Conservation (phyloP, 2,113 vertebrate genomes). For the Rhinopithecus roxellana region DNA sequence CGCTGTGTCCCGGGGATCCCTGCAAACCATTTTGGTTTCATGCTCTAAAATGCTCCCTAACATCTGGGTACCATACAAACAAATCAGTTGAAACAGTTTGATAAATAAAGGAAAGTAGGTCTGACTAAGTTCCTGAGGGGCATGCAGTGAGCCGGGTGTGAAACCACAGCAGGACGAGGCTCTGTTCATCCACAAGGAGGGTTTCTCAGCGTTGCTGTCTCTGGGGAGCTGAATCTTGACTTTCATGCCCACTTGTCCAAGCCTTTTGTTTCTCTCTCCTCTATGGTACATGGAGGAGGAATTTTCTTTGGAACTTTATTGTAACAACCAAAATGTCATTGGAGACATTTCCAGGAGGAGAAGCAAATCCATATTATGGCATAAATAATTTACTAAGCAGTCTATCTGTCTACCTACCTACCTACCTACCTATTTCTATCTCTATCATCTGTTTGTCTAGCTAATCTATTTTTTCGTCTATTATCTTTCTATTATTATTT, state of each 20-base stretch:
- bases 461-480: too few relatives aligned
- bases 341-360: neutral
- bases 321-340: neutral
- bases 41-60: neutral
- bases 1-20: neutral
- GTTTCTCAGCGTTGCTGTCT: neutral
- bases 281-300: neutral
- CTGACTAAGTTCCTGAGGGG: neutral
- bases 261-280: neutral
- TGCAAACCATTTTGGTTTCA: rapidly evolving
- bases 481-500: too few relatives aligned
- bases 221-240: neutral
- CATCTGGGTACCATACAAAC: neutral
- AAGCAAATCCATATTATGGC: neutral
- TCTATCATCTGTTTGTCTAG: too few relatives aligned
- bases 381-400: neutral
- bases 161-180: neutral
- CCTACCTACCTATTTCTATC: too few relatives aligned
- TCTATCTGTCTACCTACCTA: neutral
- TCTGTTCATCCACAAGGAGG: rapidly evolving
- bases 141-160: neutral
- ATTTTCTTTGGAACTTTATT: neutral
- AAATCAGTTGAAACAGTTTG: neutral
- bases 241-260: neutral
- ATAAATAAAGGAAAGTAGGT: neutral